Percentiles rank a stretch among this genome's conserved stretches.
Conservation (phyloP, 2,113 vertebrate species). For the Archilochus colubris region DNA sequence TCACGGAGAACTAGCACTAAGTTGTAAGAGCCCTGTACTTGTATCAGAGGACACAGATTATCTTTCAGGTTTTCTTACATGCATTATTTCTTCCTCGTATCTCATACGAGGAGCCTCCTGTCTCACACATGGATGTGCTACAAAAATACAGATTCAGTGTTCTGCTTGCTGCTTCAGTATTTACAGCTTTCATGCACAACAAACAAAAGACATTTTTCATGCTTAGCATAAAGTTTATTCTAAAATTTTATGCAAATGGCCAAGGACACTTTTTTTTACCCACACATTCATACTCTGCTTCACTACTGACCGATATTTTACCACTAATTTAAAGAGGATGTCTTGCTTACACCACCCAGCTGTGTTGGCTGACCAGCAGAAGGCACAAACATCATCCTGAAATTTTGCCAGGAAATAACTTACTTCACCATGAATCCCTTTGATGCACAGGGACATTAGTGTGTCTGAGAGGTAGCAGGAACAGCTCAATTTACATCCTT, state of each 20-base stretch:
- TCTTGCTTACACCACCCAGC: neutral
- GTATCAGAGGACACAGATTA: neutral
- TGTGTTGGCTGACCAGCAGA: fast-evolving
- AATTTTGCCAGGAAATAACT: neutral
- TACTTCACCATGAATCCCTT: neutral
- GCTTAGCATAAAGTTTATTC: neutral
- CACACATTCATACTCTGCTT: neutral
- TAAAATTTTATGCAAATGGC: neutral
- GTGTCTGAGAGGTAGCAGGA: neutral
- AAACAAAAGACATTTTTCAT: neutral
- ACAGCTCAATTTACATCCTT: neutral
- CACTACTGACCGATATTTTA: neutral
- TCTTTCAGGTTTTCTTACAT: neutral
- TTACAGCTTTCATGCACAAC: neutral
- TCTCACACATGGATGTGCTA: neutral
- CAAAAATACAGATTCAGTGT: neutral
- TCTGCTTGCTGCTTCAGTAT: conserved; percentile 8
- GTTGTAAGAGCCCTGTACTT: neutral
- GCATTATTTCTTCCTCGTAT: neutral
- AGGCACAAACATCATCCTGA: neutral
- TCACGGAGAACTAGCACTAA: neutral
- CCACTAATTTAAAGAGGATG: neutral
- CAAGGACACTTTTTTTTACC: neutral
- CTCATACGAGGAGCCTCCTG: neutral
- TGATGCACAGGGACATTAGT: neutral